Evolutionary conservation across 1,140 invertebrate species (phyloP).

Genomic region (Lasioglossum albipes): DNA sequence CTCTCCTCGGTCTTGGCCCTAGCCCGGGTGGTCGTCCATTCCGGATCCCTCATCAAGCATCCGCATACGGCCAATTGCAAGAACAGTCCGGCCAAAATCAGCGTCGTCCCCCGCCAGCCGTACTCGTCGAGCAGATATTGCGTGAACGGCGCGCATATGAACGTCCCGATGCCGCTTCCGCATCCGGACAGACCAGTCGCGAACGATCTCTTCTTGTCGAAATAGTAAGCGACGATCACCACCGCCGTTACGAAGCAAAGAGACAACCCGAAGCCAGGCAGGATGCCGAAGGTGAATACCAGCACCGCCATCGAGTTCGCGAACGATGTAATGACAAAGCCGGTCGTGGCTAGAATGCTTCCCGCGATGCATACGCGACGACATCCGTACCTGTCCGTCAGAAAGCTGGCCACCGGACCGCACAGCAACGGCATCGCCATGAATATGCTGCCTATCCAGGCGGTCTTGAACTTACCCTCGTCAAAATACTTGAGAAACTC

Average conservation of each 20-base stretch:
- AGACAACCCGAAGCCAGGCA: constrained; percentile 92
- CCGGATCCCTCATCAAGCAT: constrained; percentile 89
- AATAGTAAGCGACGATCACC: constrained; percentile 97
- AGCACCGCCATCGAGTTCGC: constrained; percentile 88
- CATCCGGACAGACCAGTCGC: constrained; percentile 96
- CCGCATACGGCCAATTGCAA: constrained; percentile 94
- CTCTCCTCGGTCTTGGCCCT: constrained; percentile 84
- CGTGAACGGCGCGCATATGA: constrained; percentile 94
- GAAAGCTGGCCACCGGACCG: constrained; percentile 92
- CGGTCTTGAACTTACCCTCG: constrained; percentile 91
- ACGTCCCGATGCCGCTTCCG: constrained; percentile 93
- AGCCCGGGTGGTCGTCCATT: constrained; percentile 84
- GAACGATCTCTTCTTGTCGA: constrained; percentile 93
- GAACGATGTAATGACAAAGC: constrained; percentile 91
- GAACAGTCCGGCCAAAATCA: constrained; percentile 91
- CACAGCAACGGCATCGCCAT: constrained; percentile 94
- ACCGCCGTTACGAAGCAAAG: constrained; percentile 93
- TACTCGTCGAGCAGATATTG: constrained; percentile 88
- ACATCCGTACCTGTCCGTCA: constrained; percentile 93
- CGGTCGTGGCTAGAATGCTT: constrained; percentile 87
- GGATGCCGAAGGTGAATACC: constrained; percentile 91
- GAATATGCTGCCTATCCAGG: constrained; percentile 93
- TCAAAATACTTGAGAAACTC: constrained; percentile 93
- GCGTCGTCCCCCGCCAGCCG: constrained; percentile 91
- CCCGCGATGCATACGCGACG: constrained; percentile 90